phyloP scores from a whole-genome alignment of 2,113 vertebrate genomes.

The Paraplagusia blochii region DNA sequence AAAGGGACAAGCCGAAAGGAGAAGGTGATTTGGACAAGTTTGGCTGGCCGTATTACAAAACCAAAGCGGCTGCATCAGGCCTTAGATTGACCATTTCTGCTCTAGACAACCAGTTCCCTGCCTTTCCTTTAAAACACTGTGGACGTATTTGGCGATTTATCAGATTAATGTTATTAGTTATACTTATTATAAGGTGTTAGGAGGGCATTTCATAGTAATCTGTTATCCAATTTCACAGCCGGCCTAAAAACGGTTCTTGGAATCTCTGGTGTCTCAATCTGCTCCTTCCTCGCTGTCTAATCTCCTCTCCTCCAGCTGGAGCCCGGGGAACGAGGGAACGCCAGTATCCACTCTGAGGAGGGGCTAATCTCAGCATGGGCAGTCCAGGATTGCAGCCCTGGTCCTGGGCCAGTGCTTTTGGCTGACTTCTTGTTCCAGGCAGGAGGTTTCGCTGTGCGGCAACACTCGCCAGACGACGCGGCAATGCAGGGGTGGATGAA shows the following conservation, averaged over 20 bases:
- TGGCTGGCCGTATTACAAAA: no score
- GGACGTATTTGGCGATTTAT: constrained; percentile 57
- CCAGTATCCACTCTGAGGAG: constrained; percentile 47
- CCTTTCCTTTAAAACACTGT: constrained; percentile 35
- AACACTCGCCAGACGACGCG: constrained; percentile 19
- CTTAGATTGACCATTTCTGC: no score
- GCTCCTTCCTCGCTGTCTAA: constrained; percentile 58
- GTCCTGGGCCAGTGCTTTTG: constrained; percentile 58
- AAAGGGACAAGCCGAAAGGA: no score
- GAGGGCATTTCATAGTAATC: constrained; percentile 67
- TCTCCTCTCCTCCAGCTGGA: constrained; percentile 66
- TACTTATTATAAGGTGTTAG: constrained; percentile 65
- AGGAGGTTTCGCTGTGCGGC: constrained; percentile 33
- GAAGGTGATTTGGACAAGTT: no score
- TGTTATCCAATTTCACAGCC: constrained; percentile 72
- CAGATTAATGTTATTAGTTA: constrained; percentile 70
- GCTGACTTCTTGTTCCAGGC: constrained; percentile 41
- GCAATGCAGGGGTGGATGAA: constrained; percentile 22
- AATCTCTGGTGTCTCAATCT: constrained; percentile 64
- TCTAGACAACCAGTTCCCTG: constrained; percentile 24
- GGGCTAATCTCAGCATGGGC: constrained; percentile 55
- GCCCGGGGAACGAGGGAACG: constrained; percentile 46
- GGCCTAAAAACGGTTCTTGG: constrained; percentile 58
- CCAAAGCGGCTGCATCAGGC: no score
- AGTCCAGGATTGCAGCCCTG: constrained; percentile 61